Evolutionary conservation across 1,140 invertebrate species (phyloP).

Genomic region (Formica exsecta): DNA sequence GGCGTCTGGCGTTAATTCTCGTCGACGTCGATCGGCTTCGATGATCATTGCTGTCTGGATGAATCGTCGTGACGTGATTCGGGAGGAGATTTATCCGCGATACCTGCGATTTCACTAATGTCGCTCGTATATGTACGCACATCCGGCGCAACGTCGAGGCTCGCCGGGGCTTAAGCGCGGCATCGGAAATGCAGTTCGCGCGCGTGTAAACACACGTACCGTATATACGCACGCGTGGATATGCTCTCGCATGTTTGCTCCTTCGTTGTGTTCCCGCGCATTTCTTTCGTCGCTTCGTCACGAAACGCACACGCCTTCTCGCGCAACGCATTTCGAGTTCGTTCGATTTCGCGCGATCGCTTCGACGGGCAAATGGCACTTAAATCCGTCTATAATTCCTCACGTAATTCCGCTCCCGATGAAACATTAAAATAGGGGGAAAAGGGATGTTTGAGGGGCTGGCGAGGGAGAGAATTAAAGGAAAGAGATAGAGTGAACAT

Average conservation of each 20-base stretch:
- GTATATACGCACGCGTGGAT: neutral
- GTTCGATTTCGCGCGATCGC: conserved; percentile 63
- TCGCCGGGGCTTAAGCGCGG: conserved; percentile 20
- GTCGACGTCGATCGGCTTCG: neutral
- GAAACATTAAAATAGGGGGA: conserved; percentile 12
- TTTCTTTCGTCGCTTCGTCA: conserved; percentile 58
- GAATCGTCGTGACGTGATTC: neutral
- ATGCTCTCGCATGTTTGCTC: conserved; percentile 6
- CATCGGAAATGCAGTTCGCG: conserved; percentile 12
- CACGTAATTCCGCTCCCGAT: conserved; percentile 73
- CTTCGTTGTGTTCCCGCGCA: neutral
- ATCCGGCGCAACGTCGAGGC: conserved; percentile 15
- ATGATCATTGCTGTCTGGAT: neutral
- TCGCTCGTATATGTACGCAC: neutral
- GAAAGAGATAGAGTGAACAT: conserved; percentile 18
- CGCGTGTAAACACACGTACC: neutral
- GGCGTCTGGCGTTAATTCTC: conserved; percentile 4
- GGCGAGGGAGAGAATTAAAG: conserved; percentile 2
- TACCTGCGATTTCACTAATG: conserved; percentile 14
- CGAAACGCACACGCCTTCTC: conserved; percentile 53
- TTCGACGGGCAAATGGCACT: conserved; percentile 75
- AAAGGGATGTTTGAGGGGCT: neutral
- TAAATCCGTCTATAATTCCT: conserved; percentile 77
- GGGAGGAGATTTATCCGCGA: conserved; percentile 8
- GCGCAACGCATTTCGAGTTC: conserved; percentile 37